phyloP scores from a whole-genome alignment of 2,888 invertebrate genomes.

The Sminthurinus aureus region DNA sequence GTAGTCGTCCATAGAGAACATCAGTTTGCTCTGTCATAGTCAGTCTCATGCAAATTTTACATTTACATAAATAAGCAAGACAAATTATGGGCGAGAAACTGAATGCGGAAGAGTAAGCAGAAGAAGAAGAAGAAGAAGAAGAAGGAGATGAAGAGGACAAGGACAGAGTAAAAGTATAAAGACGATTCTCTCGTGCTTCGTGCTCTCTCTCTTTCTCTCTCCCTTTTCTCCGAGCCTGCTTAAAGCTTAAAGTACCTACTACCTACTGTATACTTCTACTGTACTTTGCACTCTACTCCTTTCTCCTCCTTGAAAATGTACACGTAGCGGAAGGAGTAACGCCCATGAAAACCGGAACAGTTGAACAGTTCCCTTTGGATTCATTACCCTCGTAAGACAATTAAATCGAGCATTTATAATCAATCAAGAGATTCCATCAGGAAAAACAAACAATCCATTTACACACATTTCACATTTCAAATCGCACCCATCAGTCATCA shows the following conservation, averaged over 20 bases:
- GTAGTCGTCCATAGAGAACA: slow-evolving; percentile 31
- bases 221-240: not conserved
- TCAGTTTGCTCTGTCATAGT: slow-evolving; percentile 28
- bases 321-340: not conserved
- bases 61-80: slow-evolving; percentile 40
- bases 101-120: not conserved
- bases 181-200: not conserved
- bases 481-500: not conserved
- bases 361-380: slow-evolving; percentile 10
- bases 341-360: not conserved
- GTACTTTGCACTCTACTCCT: too few species aligned
- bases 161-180: too few species aligned
- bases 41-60: slow-evolving; percentile 32
- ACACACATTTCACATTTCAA: slow-evolving; percentile 13
- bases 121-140: too few species aligned
- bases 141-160: too few species aligned
- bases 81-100: slow-evolving; percentile 28
- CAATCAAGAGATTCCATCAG: slow-evolving; percentile 28
- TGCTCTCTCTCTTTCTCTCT: not conserved
- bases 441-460: slow-evolving; percentile 27
- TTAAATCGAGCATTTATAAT: slow-evolving; percentile 32
- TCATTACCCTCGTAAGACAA: slow-evolving; percentile 33
- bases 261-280: too few species aligned
- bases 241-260: too few species aligned
- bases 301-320: not conserved